These are phyloP conservation scores for Leptogaster cylindrica DNA, from an alignment of 2,888 invertebrate species.

Conservation along the genomic window DNA sequence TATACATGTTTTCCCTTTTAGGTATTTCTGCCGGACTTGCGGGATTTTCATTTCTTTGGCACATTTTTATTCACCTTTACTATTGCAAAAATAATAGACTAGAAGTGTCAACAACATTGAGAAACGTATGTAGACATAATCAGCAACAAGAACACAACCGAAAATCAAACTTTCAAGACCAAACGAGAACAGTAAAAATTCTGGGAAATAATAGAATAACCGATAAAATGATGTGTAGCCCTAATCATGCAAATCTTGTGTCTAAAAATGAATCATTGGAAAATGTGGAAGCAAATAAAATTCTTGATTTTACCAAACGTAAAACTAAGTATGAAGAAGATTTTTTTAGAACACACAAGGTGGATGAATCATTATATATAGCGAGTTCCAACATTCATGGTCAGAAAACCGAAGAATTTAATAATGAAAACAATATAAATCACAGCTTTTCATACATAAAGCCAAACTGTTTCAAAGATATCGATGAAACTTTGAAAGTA, in stretches of 20 bases:
- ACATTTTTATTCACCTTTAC: slow-evolving; percentile 47
- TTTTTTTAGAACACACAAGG: slow-evolving; percentile 48
- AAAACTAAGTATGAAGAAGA: slow-evolving; percentile 47
- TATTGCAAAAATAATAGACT: slow-evolving; percentile 40
- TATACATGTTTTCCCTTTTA: slow-evolving; percentile 24
- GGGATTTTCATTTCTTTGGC: slow-evolving; percentile 49
- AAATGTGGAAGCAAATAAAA: slow-evolving; percentile 48
- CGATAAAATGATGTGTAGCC: slow-evolving; percentile 47
- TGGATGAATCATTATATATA: slow-evolving; percentile 36
- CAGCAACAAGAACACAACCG: too few species aligned
- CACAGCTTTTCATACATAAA: slow-evolving; percentile 25
- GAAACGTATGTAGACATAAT: too few species aligned
- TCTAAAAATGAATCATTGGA: slow-evolving; percentile 45
- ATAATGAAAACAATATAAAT: slow-evolving; percentile 47
- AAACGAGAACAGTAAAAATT: slow-evolving; percentile 10
- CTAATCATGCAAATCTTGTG: slow-evolving; percentile 48
- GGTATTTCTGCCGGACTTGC: slow-evolving; percentile 49
- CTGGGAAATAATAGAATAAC: slow-evolving; percentile 45
- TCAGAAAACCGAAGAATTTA: slow-evolving; percentile 42
- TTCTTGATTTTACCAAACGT: slow-evolving; percentile 47
- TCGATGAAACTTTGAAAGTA: slow-evolving; percentile 34
- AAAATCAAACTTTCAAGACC: too few species aligned
- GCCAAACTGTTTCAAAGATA: not conserved
- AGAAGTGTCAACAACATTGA: not conserved
- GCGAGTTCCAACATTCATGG: slow-evolving; percentile 23